Percentiles rank a stretch among this genome's conserved stretches.
phyloP scores from a whole-genome alignment of 1,140 invertebrate species.

The Heliothis virescens region DNA sequence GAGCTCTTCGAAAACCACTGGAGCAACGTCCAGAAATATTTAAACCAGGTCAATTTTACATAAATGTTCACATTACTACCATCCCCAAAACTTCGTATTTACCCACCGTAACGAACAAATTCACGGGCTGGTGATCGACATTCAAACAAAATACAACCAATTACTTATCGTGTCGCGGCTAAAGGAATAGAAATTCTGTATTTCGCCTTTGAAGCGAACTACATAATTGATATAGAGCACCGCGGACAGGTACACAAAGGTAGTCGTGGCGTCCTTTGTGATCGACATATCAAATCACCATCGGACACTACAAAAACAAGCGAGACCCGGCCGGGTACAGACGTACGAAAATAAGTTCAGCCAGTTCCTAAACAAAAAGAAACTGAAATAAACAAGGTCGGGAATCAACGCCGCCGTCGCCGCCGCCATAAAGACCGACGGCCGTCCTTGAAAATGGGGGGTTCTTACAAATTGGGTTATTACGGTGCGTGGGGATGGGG shows the following conservation, averaged over 20 bases:
- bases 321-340: slow-evolving; percentile 66
- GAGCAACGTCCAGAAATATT: slow-evolving; percentile 38
- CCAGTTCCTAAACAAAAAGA: slow-evolving; percentile 85
- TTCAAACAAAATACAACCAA: slow-evolving; percentile 67
- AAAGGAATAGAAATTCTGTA: slow-evolving; percentile 59
- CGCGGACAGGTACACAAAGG: slow-evolving; percentile 49
- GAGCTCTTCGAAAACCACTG: slow-evolving; percentile 15
- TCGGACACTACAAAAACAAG: slow-evolving; percentile 67
- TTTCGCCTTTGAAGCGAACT: slow-evolving; percentile 59
- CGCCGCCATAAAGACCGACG: slow-evolving; percentile 85
- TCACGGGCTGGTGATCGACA: slow-evolving; percentile 61
- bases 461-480: slow-evolving; percentile 86
- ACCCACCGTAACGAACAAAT: slow-evolving; percentile 60
- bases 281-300: slow-evolving; percentile 60
- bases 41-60: slow-evolving; percentile 49
- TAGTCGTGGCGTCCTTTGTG: slow-evolving; percentile 48
- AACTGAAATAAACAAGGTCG: slow-evolving; percentile 86
- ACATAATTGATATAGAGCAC: slow-evolving; percentile 59
- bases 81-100: slow-evolving; percentile 57
- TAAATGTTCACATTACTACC: slow-evolving; percentile 48
- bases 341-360: slow-evolving; percentile 82
- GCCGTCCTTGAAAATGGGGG: slow-evolving; percentile 85
- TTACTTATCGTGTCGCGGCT: slow-evolving; percentile 61
- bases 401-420: slow-evolving; percentile 83
- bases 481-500: slow-evolving; percentile 81